Percentiles rank a stretch among this genome's conserved stretches.
Evolutionary conservation across 2,797 vertebrate species (phyloP).

Genomic region (Danio tinwini): DNA sequence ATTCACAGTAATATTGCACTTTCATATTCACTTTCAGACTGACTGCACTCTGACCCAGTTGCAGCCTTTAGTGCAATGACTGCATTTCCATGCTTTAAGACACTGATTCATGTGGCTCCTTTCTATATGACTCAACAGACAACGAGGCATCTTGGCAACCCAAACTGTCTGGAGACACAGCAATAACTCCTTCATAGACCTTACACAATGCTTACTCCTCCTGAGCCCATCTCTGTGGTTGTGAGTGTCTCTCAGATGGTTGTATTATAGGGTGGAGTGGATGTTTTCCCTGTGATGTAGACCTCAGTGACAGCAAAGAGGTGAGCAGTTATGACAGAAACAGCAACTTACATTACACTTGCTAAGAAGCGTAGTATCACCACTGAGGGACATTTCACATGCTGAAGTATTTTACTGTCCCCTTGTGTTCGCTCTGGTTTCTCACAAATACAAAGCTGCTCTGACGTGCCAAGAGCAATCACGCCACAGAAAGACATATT

Average conservation of each 20-base stretch:
- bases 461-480: background rate
- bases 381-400: background rate
- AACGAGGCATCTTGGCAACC: conserved; percentile 53
- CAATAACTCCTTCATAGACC: conserved; percentile 49
- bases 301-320: conserved; percentile 28
- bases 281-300: conserved; percentile 39
- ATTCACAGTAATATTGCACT: background rate
- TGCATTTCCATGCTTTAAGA: conserved; percentile 42
- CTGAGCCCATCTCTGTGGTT: conserved; percentile 40
- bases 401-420: conserved; percentile 59
- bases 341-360: background rate
- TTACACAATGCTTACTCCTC: conserved; percentile 54
- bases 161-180: conserved; percentile 51
- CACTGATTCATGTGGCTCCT: conserved; percentile 42
- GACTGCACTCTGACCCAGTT: background rate
- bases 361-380: background rate
- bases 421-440: conserved; percentile 54
- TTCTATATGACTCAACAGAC: conserved; percentile 60
- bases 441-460: conserved; percentile 37
- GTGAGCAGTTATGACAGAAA: conserved; percentile 2
- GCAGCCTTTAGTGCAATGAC: conserved; percentile 32
- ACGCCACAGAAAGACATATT: conserved; percentile 13
- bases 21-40: conserved; percentile 31
- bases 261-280: conserved; percentile 5
- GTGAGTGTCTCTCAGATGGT: conserved; percentile 23